Percentiles rank a stretch among this genome's conserved stretches.
These are phyloP conservation scores for Falco biarmicus DNA, from an alignment of 2,797 vertebrate species.

Conservation along the genomic window DNA sequence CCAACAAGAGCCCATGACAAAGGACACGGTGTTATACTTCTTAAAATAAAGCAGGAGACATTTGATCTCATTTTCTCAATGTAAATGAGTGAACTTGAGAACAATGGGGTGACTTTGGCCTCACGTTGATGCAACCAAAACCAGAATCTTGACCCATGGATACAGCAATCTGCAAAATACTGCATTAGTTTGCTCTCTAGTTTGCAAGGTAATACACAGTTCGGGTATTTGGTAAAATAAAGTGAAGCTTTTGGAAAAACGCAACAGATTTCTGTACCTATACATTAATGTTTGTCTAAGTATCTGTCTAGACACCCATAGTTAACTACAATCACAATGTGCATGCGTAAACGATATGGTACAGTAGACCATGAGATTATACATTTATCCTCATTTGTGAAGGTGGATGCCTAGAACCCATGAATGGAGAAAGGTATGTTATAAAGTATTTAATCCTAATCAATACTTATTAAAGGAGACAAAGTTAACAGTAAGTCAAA, in stretches of 20 bases:
- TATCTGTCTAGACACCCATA: not conserved
- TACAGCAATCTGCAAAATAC: not conserved
- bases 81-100: not conserved
- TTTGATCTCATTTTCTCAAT: not conserved
- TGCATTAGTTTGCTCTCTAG: not conserved
- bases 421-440: conserved; percentile 17
- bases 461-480: conserved; percentile 60
- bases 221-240: not conserved
- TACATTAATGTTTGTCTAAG: not conserved
- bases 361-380: conserved; percentile 36
- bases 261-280: not conserved
- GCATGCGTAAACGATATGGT: not conserved
- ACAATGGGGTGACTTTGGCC: not conserved
- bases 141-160: not conserved
- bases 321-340: not conserved
- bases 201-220: not conserved
- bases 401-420: conserved; percentile 13
- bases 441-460: conserved; percentile 60
- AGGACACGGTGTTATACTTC: not conserved
- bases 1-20: not conserved
- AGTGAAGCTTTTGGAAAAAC: not conserved
- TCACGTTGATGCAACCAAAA: not conserved
- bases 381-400: conserved; percentile 64
- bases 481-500: conserved; percentile 33
- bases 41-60: not conserved